A percentile compares a stretch with the other conserved stretches of the same genome.
Conservation (phyloP, 2,113 vertebrate genomes). For the Poecilia latipinna region DNA sequence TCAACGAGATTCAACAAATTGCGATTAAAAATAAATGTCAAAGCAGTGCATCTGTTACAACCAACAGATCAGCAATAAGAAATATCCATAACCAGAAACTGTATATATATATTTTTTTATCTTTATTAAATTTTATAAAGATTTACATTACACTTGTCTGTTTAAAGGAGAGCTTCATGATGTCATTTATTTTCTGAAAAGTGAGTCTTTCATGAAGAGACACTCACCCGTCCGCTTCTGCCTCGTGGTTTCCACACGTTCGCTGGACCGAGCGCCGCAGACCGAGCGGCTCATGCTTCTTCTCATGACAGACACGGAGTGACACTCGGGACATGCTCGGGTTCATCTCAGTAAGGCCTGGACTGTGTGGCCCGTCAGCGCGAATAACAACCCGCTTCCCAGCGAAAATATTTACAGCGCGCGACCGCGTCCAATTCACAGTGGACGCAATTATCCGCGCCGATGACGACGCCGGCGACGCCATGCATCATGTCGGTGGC, state of each 20-base stretch:
- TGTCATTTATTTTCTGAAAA: not conserved
- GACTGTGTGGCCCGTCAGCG: constrained; percentile 46
- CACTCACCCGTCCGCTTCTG: constrained; percentile 6
- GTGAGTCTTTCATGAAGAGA: constrained; percentile 10
- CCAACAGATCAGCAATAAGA: no score
- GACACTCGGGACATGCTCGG: constrained; percentile 72
- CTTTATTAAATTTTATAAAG: no score
- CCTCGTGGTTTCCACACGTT: constrained; percentile 36
- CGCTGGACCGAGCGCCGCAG: constrained; percentile 59
- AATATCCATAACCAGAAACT: no score
- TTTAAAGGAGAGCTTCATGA: no score
- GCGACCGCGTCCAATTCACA: constrained; percentile 34
- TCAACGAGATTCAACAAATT: no score
- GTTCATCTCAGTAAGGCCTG: constrained; percentile 78
- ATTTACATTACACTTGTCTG: no score
- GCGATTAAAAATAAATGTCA: no score
- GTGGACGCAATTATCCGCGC: constrained; percentile 69
- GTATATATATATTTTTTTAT: no score
- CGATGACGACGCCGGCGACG: constrained; percentile 58
- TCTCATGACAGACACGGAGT: constrained; percentile 70
- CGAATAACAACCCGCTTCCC: constrained; percentile 49
- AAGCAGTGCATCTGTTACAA: no score
- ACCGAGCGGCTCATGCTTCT: constrained; percentile 65
- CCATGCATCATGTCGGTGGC: constrained; percentile 68
- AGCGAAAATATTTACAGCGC: constrained; percentile 63